Base-by-base conservation (phyloP, 2,797 vertebrate species). In the Hemitrygon akajei region DNA sequence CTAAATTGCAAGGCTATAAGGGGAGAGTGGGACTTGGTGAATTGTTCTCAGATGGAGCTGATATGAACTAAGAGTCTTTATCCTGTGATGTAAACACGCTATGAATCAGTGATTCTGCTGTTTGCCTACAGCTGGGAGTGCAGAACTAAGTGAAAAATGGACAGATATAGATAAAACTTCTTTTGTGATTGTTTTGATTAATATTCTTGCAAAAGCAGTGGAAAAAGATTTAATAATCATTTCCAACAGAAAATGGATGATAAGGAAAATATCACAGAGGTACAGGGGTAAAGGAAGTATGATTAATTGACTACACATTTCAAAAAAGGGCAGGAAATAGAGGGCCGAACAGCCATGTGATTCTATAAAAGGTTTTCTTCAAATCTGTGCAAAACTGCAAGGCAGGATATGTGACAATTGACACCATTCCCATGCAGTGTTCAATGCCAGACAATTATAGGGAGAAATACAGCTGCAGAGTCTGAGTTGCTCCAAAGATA, bases 401-500 rank as follows among this genome's bases (percentile, higher is more conserved):
- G 63, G 66, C 86, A 66, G 37, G 60, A 89, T 66, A 89, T 37
- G 86, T 89, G 86, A 89, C 86, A 37, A 4, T 87, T 9, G 1
- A 9, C 6, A 37, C 63, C 86, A 89, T 37, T 89, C 63, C 60
- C n/a, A 22, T 89, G 27, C n/a, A 34, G 34, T 34, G 60, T 63
- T 66, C 60, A 66, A 37, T 37, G 86, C 66, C 86, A 89, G 86
- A 37, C 86, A 89, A 66, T 69, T 37, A 60, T 27, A 14, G 60
- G 14, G 63, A 89, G 86, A 69, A 69, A 66, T 69, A 34, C 86
- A 89, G 60, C 86, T 89, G 86, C 34, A 89, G 63, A 37, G 16
- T 69, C 60, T 89, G 86, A 66, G 86, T 69, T 3, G 63, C 86
- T 89, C 86, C 86, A 89, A 63, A 89, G 86, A 69, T 89, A 69